Conservation (phyloP, 2,113 vertebrate genomes). For the Cochlearius cochlearius region DNA sequence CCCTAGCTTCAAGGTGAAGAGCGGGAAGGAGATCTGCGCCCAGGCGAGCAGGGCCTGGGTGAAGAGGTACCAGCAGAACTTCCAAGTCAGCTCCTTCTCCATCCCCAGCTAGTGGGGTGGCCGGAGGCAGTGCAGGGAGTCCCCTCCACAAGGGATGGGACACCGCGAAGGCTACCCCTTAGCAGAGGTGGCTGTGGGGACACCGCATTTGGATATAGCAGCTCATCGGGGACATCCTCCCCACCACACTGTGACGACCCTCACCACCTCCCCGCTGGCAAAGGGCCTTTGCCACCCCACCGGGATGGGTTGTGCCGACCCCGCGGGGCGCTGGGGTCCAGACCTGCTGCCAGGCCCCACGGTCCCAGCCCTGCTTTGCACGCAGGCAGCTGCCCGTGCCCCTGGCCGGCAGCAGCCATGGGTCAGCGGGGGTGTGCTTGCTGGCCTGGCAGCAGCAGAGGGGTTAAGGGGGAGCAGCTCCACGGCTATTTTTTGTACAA, state of each 20-base stretch:
- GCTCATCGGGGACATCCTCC: not conserved
- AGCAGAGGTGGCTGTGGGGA: not conserved
- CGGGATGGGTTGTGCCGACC: accelerated
- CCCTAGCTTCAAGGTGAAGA: constrained; percentile 38
- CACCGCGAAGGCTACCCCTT: accelerated
- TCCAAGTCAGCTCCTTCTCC: constrained; percentile 50
- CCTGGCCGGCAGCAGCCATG: not conserved
- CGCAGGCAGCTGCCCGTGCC: not conserved
- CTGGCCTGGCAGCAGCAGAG: not conserved
- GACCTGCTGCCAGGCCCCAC: not conserved
- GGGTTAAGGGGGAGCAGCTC: not conserved
- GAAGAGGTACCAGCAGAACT: constrained; percentile 48
- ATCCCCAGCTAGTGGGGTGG: not conserved
- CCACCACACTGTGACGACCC: accelerated
- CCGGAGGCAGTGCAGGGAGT: accelerated
- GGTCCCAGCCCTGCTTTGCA: not conserved
- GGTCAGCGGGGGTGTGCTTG: not conserved
- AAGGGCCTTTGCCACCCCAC: not conserved
- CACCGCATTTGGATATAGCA: not conserved
- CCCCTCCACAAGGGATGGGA: accelerated
- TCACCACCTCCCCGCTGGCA: not conserved
- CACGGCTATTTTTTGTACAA: accelerated
- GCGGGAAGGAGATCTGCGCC: constrained; percentile 40
- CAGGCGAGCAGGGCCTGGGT: constrained; percentile 6
- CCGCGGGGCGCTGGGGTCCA: accelerated